phyloP scores from a whole-genome alignment of 1,140 invertebrate species.

The Leguminivora glycinivorella region DNA sequence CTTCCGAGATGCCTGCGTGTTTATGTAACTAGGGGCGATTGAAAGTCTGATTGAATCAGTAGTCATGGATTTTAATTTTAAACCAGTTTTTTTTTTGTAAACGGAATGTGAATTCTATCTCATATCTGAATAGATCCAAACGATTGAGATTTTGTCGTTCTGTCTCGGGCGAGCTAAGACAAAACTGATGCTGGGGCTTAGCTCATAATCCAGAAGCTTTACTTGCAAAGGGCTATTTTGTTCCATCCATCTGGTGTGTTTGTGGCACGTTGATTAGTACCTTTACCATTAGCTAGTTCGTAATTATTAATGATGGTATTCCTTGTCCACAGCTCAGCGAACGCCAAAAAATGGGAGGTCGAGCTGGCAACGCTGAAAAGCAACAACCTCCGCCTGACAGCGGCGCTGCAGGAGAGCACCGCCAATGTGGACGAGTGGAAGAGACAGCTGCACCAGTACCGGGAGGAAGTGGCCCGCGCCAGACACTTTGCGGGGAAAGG shows the following conservation, averaged over 20 bases:
- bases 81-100: too few species aligned
- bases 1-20: constrained; percentile 2
- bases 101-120: too few species aligned
- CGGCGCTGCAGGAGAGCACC: constrained; percentile 97
- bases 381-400: constrained; percentile 96
- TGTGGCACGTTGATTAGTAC: too few species aligned
- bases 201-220: too few species aligned
- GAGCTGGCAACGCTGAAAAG: constrained; percentile 97
- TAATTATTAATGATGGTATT: background rate
- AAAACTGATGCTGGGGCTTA: too few species aligned
- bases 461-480: constrained; percentile 95
- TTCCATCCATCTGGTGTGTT: too few species aligned
- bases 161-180: too few species aligned
- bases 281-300: too few species aligned
- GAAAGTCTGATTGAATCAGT: background rate
- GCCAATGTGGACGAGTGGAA: constrained; percentile 99
- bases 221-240: too few species aligned
- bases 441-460: constrained; percentile 95
- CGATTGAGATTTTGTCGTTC: too few species aligned
- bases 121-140: too few species aligned
- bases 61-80: background rate
- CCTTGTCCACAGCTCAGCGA: constrained; percentile 87
- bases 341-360: constrained; percentile 99
- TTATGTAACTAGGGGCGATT: background rate
- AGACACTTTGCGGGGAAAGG: constrained; percentile 81